Base-by-base conservation (phyloP, 1,140 invertebrate species). In the Drosophila pruinosa region DNA sequence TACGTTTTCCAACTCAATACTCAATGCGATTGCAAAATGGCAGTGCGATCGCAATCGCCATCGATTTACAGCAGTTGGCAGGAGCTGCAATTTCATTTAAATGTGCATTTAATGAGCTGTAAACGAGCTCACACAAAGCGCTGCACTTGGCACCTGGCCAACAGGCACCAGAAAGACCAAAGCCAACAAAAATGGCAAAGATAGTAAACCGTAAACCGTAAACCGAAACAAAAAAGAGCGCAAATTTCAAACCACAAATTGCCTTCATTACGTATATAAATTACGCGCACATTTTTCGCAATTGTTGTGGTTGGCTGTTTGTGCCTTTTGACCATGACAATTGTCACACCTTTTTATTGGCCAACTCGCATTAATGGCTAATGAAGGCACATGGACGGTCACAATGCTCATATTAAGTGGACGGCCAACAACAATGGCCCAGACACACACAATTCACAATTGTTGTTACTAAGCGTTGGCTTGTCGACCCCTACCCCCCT, bases 281-380 rank as follows among this genome's bases (percentile, higher is more conserved):
- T 67, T 67, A 65, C 38, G 43, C 21, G 26, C 48, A 53, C 39
- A 62, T 69, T 69, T 54, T 53, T 43, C 17, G 54, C 34, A 28
- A 19, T 22, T 41, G 17, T 24, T 34, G 2, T 21, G 5, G 4
- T 34, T 34, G 36, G 21, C 36, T 22, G 48, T 21, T 53, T n/a
- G 28, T 24, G n/a, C 34, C 22, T 57, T 71, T 62, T 64, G 53
- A 53, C 57, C 80, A 48, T 41, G 68, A 56, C 68, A 85, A 75
- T 83, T 85, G 79, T 79, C 79, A 79, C 79, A 83, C 79, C 79
- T 83, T 83, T 83, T 79, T 67, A 72, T 79, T 69, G 59, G 39
- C 47, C 67, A 2, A 39, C 39, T 65, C 63, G 45, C 79, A 78
- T 85, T 85, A 75, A 76, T 75, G 65, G 79, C 80, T 85, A 85